A percentile compares a stretch with the other conserved stretches of the same genome.
Conservation (phyloP, 2,113 vertebrate genomes). For the Erythrocercus mccallii region DNA sequence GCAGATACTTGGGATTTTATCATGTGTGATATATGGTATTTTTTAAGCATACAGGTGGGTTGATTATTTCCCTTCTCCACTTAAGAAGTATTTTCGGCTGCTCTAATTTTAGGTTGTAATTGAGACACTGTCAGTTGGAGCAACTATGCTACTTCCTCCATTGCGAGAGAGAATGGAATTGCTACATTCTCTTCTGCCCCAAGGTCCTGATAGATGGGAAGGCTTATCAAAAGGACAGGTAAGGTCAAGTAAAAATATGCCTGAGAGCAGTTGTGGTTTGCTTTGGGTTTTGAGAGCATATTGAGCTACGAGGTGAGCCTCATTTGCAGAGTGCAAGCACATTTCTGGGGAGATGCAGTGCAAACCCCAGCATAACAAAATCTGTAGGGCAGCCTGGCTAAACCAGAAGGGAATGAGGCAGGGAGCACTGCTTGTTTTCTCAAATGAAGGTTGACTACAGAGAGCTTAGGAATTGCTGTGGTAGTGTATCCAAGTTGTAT, state of each 20-base stretch:
- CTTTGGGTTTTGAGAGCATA: background rate
- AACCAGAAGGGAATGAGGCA: background rate
- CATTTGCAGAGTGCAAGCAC: background rate
- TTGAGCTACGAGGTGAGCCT: background rate
- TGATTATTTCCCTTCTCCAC: background rate
- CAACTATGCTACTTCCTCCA: conserved; percentile 95
- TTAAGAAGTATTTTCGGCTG: background rate
- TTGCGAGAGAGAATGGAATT: conserved; percentile 96
- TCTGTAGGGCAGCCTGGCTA: background rate
- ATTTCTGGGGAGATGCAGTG: background rate
- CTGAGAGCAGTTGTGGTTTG: background rate
- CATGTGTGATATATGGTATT: background rate
- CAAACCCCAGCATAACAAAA: background rate
- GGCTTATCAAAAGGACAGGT: conserved; percentile 99
- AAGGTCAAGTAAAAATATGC: background rate
- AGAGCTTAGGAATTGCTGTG: background rate
- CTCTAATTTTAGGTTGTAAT: conserved; percentile 86
- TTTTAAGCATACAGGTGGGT: background rate
- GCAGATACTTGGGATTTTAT: background rate
- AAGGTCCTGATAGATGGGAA: conserved; percentile 97
- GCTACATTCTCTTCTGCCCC: conserved; percentile 92
- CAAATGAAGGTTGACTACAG: background rate
- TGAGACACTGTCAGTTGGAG: conserved; percentile 96
- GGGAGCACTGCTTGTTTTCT: background rate
- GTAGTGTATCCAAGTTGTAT: background rate